These are phyloP conservation scores for Onychorhynchus coronatus DNA, from an alignment of 2,113 vertebrate genomes.

Conservation along the genomic window DNA sequence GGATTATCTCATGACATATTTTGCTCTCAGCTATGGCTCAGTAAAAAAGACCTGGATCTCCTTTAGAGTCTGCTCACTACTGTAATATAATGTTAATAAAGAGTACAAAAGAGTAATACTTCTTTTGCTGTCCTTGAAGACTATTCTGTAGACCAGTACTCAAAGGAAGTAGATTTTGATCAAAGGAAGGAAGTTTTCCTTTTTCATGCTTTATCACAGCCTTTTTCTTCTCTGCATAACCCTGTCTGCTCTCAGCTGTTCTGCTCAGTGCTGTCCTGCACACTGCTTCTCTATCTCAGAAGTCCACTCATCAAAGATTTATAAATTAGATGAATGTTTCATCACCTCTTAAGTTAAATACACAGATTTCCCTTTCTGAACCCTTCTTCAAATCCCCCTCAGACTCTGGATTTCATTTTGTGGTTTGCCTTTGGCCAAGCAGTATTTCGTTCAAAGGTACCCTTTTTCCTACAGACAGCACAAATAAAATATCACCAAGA, in stretches of 20 bases:
- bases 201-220: not conserved
- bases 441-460: not conserved
- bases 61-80: not conserved
- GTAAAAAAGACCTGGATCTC: not conserved
- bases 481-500: not conserved
- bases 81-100: not conserved
- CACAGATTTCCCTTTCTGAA: not conserved
- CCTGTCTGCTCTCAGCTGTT: not conserved
- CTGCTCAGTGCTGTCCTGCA: not conserved
- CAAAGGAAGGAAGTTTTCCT: not conserved
- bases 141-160: not conserved
- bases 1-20: not conserved
- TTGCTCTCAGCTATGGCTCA: not conserved
- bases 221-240: not conserved
- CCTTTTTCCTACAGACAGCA: not conserved
- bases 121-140: not conserved
- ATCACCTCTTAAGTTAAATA: slow-evolving; percentile 11
- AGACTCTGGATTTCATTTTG: not conserved
- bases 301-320: slow-evolving; percentile 1
- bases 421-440: not conserved
- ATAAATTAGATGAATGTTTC: slow-evolving; percentile 16
- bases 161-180: not conserved
- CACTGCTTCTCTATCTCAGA: not conserved
- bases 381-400: not conserved
- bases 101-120: not conserved